phyloP scores from a whole-genome alignment of 2,797 vertebrate genomes.

The Staurois parvus region DNA sequence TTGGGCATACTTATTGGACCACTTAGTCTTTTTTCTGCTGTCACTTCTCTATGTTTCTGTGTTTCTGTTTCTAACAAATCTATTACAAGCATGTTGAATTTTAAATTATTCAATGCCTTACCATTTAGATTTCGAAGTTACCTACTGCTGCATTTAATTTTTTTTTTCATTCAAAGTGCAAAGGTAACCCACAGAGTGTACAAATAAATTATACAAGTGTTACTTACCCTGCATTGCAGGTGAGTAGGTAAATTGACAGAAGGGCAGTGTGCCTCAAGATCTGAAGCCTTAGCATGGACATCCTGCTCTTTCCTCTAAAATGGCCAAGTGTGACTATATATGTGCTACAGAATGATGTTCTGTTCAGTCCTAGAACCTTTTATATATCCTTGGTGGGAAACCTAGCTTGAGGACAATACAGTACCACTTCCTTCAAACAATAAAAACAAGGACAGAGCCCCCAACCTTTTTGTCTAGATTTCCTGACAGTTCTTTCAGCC shows the following conservation, averaged over 20 bases:
- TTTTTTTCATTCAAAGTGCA: no score
- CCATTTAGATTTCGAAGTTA: neutral
- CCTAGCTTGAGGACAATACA: neutral
- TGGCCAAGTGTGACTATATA: neutral
- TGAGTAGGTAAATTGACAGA: neutral
- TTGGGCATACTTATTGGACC: no score
- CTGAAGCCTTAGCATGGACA: neutral
- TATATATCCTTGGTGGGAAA: neutral
- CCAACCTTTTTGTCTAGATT: neutral
- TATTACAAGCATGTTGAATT: neutral
- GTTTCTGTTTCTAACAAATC: no score
- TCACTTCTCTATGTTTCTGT: no score
- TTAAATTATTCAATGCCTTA: no score
- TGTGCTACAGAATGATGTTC: neutral
- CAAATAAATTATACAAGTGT: neutral
- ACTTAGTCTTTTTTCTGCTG: no score
- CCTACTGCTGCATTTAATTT: neutral
- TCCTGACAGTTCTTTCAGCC: neutral
- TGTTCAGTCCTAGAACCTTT: neutral
- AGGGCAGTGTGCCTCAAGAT: neutral
- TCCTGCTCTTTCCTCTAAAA: neutral
- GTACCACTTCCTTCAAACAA: neutral
- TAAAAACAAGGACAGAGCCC: neutral
- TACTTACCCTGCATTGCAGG: neutral
- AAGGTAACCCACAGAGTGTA: no score